Conservation (phyloP, 2,113 vertebrate genomes). For the Syrrhaptes paradoxus region DNA sequence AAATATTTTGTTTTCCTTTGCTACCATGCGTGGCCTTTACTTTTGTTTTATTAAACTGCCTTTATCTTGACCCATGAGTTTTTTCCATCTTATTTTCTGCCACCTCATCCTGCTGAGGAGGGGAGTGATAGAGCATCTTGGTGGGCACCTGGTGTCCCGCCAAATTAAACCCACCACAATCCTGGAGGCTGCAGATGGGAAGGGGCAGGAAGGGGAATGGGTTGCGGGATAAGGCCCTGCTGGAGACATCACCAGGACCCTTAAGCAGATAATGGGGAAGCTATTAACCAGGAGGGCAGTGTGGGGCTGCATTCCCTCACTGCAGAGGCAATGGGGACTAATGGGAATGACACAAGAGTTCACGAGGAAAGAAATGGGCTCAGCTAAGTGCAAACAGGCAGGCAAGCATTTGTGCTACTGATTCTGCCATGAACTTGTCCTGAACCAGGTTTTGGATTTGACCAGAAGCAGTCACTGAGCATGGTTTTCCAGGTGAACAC, state of each 20-base stretch:
- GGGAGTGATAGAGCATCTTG: too few species aligned
- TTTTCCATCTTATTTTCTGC: too few species aligned
- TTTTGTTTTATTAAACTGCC: too few species aligned
- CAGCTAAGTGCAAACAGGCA: not conserved
- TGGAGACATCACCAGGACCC: not conserved
- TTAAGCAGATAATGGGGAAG: not conserved
- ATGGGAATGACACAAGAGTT: not conserved
- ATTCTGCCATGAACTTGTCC: not conserved
- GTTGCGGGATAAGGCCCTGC: not conserved
- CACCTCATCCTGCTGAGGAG: too few species aligned
- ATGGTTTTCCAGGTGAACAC: not conserved
- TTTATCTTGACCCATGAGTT: too few species aligned
- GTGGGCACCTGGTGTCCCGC: too few species aligned
- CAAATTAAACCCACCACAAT: too few species aligned
- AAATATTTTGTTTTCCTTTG: too few species aligned
- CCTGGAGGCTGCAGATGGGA: not conserved
- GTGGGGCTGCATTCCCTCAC: not conserved
- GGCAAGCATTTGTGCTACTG: not conserved
- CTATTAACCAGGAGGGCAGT: not conserved
- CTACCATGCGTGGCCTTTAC: too few species aligned
- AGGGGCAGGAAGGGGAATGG: not conserved
- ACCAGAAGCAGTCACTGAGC: not conserved
- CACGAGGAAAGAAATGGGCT: fast-evolving
- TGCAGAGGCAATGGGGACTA: not conserved
- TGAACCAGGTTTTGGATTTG: not conserved